Evolutionary conservation across 2,888 invertebrate genomes (phyloP), one percentile per base, ranked within the genome.

Genomic region (Cosmia pyralina): DNA sequence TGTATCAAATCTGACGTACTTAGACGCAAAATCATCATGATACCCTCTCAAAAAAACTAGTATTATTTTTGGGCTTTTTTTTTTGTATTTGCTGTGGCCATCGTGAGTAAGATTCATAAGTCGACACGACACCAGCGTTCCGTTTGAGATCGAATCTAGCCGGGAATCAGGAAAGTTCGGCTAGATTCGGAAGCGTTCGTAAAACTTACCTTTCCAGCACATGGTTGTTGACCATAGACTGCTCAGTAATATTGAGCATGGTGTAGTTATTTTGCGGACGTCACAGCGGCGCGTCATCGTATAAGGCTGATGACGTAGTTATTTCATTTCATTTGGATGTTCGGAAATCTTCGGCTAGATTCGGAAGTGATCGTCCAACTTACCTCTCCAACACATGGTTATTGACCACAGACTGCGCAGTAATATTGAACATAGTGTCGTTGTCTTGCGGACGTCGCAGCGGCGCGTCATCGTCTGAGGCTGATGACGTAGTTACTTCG

Each of bases 401-500:
- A 77, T 89, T 87, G 28, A 88, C 88, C 28, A 68, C 84, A 28
- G 66, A 63, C 8, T 84, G 88, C 48, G 88, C 88, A 34, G 88
- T 89, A 52, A 92, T 85, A 57, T 92, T 90, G 79, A 91, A 88
- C 74, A 93, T 82, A 2, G 90, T 82, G 3, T 85, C 69, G 60
- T 92, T 90, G 77, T 90, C 88, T 19, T 88, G 92, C 53, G 94
- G 93, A 8, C 92, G 85, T 0, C 94, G 89, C 65, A 95, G 85
- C 53, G 96, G 95, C 74, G 92, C 94, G 89, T 95, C 96, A 81
- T 95, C 95, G 77, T 95, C 96, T 0, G 93, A 94, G 1, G 81
- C 93, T 7, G 94, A 93, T 0, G 94, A 90, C 28, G 92, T 88
- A n/a, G 91, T 88, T 66, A 90, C 89, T 62, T 90, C 90, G 19